Evolutionary conservation across 1,140 invertebrate species (phyloP), one percentile per base, ranked within the genome.

Genomic region (Drosophila pruinosa): DNA sequence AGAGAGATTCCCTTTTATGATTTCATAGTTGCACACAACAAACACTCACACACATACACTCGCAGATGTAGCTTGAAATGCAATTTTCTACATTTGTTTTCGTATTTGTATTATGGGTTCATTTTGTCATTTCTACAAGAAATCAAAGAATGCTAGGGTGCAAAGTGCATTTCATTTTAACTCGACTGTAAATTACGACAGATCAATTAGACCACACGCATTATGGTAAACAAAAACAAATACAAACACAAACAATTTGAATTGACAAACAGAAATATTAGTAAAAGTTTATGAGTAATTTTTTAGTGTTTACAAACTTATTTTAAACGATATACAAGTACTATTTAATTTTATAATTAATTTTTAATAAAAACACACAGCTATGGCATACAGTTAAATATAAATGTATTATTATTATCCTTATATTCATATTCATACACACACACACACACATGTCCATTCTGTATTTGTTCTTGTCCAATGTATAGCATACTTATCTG

Each of bases 401-500:
- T 64, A 45, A 72, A 67, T 75, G 61, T 72, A 75, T 75, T 72
- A 70, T 71, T 64, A 65, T 58, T 53, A 36, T 47, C 50, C 3
- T 22, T 24, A 48, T 52, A 22, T 22, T 45, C 34, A 45, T 45
- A 12, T 24, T 31, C 39, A 57, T 50, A 41, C 31, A 34, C 28
- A 31, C 10, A 7, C 28, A 28, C 26, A 28, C 26, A 7, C 28
- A 34, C 14, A 31, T 7, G 38, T 28, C 26, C 57, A 57, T 22
- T 54, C n/a, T n/a, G 14, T 54, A 48, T 47, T 36, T 8, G 24
- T 43, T 48, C 28, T 73, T 68, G 43, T 52, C n/a, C 31, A 67
- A 59, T 48, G 61, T 34, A 78, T 78, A 75, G 68, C 72, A 58
- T 75, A 75, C 68, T 77, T 77, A 77, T 77, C 67, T 56, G 47